Evolutionary conservation across 2,888 invertebrate genomes (phyloP).

Genomic region (Trachelus stipa): DNA sequence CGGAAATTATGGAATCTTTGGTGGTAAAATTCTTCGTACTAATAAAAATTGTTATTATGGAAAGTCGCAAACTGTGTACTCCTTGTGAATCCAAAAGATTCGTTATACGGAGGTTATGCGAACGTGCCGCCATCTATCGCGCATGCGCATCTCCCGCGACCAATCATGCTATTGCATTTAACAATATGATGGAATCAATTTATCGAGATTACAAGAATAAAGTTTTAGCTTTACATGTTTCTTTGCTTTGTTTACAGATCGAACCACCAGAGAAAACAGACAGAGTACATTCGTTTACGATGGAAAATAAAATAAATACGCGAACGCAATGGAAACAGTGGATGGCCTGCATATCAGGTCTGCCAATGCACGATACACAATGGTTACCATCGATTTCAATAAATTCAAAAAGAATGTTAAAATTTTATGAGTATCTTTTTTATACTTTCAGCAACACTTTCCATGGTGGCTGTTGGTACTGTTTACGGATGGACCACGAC

Average conservation of each 20-base stretch:
- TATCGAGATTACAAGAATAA: not conserved
- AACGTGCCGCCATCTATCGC: not conserved
- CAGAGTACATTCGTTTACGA: conserved; percentile 28
- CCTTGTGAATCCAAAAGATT: not conserved
- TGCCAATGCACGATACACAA: conserved; percentile 9
- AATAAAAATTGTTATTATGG: not conserved
- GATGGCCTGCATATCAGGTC: conserved; percentile 62
- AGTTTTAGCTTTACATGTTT: not conserved
- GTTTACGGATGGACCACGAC: conserved; percentile 64
- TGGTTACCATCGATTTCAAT: not conserved
- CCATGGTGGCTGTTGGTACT: conserved; percentile 63
- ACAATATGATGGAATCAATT: not conserved
- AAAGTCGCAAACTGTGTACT: not conserved
- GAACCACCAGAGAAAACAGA: conserved; percentile 34
- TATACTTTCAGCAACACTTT: conserved; percentile 54
- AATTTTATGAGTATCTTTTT: conserved; percentile 3
- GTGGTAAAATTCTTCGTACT: not conserved
- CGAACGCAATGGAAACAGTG: conserved; percentile 60
- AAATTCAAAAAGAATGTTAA: conserved; percentile 21
- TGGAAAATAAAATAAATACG: conserved; percentile 26
- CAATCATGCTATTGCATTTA: not conserved
- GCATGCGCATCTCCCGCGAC: not conserved
- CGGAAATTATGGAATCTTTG: not conserved
- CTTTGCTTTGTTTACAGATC: conserved; percentile 33
- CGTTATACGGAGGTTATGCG: not conserved